These are phyloP conservation scores for Embidobia sp. DNA, from an alignment of 2,888 invertebrate species.

Conservation along the genomic window DNA sequence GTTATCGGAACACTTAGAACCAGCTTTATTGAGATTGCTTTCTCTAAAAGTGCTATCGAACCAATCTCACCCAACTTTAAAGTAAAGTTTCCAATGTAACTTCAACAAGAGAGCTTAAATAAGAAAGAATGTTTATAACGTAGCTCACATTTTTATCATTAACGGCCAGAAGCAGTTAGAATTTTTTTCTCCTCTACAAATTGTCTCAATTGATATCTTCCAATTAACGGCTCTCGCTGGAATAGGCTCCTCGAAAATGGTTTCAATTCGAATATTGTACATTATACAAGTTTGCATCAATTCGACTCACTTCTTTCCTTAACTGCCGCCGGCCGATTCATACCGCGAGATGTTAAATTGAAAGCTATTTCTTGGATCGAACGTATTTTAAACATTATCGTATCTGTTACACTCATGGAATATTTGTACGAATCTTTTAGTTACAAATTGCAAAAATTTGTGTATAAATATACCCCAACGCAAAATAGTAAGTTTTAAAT, in stretches of 20 bases:
- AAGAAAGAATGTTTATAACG: slow-evolving; percentile 45
- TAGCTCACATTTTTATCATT: slow-evolving; percentile 24
- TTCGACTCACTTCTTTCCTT: slow-evolving; percentile 1
- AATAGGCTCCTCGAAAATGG: background rate
- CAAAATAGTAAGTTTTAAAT: too few relatives aligned
- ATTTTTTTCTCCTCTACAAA: slow-evolving; percentile 1
- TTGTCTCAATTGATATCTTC: slow-evolving; percentile 29
- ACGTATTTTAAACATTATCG: background rate
- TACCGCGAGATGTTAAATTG: slow-evolving; percentile 13
- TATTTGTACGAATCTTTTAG: too few relatives aligned
- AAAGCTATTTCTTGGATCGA: slow-evolving; percentile 16
- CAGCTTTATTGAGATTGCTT: slow-evolving; percentile 60
- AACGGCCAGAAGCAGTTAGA: too few relatives aligned
- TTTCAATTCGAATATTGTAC: slow-evolving; percentile 23
- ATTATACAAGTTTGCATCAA: slow-evolving; percentile 13
- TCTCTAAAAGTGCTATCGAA: slow-evolving; percentile 58
- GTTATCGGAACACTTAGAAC: slow-evolving; percentile 58
- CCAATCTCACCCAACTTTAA: slow-evolving; percentile 55
- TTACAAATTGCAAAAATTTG: too few relatives aligned
- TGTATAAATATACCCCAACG: too few relatives aligned
- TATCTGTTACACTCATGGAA: background rate
- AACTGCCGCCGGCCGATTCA: slow-evolving; percentile 13
- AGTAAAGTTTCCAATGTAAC: slow-evolving; percentile 52
- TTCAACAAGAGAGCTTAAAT: slow-evolving; percentile 48
- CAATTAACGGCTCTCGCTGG: slow-evolving; percentile 6